phyloP scores from a whole-genome alignment of 1,140 invertebrate species.

The Drosophila littoralis region DNA sequence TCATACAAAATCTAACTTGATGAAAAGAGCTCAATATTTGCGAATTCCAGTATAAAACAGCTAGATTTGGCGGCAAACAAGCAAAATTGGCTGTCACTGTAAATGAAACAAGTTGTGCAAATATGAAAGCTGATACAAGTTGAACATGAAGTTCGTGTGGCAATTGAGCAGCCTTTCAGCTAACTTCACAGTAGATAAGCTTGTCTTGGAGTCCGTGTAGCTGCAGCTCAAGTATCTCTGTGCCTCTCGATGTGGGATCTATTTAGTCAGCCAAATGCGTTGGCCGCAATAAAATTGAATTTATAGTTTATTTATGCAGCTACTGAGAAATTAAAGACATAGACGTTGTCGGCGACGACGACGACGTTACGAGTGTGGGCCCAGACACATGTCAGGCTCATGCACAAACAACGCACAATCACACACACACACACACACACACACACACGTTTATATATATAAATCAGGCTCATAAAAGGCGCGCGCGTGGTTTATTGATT shows the following conservation, averaged over 20 bases:
- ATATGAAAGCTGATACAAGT: constrained; percentile 59
- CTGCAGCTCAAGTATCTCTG: constrained; percentile 34
- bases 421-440: constrained; percentile 15
- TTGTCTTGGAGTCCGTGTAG: constrained; percentile 5
- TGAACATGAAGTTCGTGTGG: constrained; percentile 61
- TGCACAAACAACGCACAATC: constrained; percentile 32
- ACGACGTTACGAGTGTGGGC: constrained; percentile 28
- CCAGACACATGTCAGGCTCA: constrained; percentile 70
- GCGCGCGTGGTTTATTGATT: constrained; percentile 78
- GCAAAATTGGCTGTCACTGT: neutral
- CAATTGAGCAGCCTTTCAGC: constrained; percentile 13
- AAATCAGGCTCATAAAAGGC: constrained; percentile 71
- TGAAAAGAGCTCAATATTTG: too few relatives aligned
- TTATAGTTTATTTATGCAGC: constrained; percentile 83
- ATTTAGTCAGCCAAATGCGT: constrained; percentile 56
- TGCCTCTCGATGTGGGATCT: constrained; percentile 18
- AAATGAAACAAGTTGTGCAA: constrained; percentile 54
- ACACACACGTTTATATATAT: constrained; percentile 28
- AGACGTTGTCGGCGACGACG: constrained; percentile 3
- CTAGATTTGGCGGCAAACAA: neutral
- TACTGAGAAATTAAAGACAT: constrained; percentile 80
- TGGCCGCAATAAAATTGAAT: constrained; percentile 69
- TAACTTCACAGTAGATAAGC: constrained; percentile 6
- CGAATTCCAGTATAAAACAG: neutral
- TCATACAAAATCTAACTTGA: too few relatives aligned